These are phyloP conservation scores for Escarpia spicata DNA, from an alignment of 2,888 invertebrate species.

Conservation along the genomic window DNA sequence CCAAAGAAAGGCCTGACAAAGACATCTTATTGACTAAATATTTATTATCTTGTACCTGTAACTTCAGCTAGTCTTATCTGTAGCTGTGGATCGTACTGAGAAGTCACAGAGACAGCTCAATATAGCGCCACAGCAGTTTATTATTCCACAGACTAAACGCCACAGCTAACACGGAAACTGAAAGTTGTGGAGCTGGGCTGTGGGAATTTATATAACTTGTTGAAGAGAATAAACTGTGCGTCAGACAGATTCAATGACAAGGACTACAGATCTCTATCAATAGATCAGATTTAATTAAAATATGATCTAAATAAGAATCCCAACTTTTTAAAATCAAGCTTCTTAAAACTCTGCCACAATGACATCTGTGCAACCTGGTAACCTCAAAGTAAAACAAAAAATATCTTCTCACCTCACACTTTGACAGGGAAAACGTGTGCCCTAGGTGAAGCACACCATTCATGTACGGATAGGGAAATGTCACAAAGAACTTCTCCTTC, in stretches of 20 bases:
- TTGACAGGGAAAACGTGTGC: conserved; percentile 95
- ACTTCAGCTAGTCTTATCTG: not conserved
- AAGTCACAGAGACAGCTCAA: conserved; percentile 14
- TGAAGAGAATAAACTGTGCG: too few relatives aligned
- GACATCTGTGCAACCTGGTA: too few relatives aligned
- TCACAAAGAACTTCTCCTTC: conserved; percentile 86
- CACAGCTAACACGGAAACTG: not conserved
- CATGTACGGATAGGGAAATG: conserved; percentile 99
- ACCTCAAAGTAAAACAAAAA: not conserved
- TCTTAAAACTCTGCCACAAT: too few relatives aligned
- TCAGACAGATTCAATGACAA: too few relatives aligned
- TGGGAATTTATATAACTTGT: not conserved
- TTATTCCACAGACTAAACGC: not conserved
- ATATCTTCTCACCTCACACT: conserved; percentile 82
- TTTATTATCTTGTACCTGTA: too few relatives aligned
- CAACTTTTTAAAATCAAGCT: too few relatives aligned
- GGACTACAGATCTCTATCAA: too few relatives aligned
- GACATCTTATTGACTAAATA: too few relatives aligned
- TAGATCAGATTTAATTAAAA: too few relatives aligned
- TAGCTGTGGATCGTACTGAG: conserved; percentile 16
- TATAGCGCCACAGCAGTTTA: not conserved
- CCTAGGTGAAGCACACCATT: conserved; percentile 97
- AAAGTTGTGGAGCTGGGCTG: not conserved
- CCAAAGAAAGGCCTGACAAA: too few relatives aligned
- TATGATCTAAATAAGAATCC: too few relatives aligned